Base-by-base conservation (phyloP, 2,888 invertebrate species). In the Spisula subtruncata region DNA sequence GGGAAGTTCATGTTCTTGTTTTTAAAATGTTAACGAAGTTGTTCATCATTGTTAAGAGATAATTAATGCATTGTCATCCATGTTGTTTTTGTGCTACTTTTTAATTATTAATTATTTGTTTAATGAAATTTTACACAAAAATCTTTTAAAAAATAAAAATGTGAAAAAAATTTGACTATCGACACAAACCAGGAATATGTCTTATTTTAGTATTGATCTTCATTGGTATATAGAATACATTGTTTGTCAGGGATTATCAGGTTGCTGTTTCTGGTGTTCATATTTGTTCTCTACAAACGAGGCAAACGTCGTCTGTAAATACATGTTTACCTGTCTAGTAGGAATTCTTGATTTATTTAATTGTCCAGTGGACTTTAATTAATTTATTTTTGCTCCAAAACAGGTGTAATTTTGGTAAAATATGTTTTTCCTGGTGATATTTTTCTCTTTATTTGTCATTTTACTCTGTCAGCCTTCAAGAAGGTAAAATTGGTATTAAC, bases 131-230 rank as follows among this genome's bases (percentile, higher is more conserved):
- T 46, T 48, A 81, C 20, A 81, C n/a, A 48, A 41, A 80, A 81
- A 48, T 48, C 18, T 81, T 46, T 25, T 8, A 48, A 81, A 51
- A 46, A 46, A 51, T 46, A n/a, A n/a, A 29, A 48, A 81, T 48
- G 60, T 25, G 16, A 56, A 56, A 56, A 56, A n/a, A 56, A n/a
- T n/a, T 56, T 25, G 51, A 51, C 5, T 56, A 29, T 51, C 32
- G 46, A 54, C 51, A 85, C 75, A 85, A 54, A 54, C 79, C 79
- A 79, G n/a, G 75, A 79, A 79, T 48, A 85, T 75, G 85, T 85
- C 85, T 85, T 85, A 54, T 35, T 54, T 85, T 18, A 5, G 25
- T 25, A 29, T 32, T 54, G 51, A 71, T 41, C 79, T 83, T 83
- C 75, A 35, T 75, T 75, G 25, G 71, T 46, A 25, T 48, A 18